Evolutionary conservation across 2,113 vertebrate genomes (phyloP).

Genomic region (Eonycteris spelaea): DNA sequence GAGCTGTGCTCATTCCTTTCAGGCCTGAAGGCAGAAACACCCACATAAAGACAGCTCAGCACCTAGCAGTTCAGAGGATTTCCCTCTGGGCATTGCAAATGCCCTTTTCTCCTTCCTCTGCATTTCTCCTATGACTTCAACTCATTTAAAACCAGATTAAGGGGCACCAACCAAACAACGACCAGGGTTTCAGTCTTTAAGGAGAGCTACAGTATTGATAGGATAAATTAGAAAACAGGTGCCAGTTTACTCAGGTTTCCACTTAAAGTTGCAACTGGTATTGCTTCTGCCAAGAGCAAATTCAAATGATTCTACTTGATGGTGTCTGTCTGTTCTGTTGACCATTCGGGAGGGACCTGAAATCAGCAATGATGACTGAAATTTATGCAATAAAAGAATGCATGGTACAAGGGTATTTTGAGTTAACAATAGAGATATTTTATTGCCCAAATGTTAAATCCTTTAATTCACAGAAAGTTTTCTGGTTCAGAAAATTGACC

Average conservation of each 20-base stretch:
- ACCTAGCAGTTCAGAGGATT: not conserved
- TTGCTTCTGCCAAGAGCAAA: not conserved
- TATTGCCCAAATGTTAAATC: not conserved
- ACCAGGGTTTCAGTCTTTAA: not conserved
- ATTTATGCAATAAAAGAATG: conserved; percentile 15
- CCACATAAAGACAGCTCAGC: not conserved
- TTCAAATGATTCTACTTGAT: not conserved
- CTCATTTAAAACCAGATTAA: not conserved
- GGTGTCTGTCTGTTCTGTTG: not conserved
- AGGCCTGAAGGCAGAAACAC: not conserved
- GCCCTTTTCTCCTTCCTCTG: not conserved
- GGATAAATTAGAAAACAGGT: not conserved
- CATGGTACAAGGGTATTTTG: not conserved
- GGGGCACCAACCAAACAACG: not conserved
- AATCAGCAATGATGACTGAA: conserved; percentile 15
- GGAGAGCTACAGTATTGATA: not conserved
- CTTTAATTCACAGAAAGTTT: conserved; percentile 29
- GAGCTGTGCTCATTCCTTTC: not conserved
- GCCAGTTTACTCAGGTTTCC: not conserved
- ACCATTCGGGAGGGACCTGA: not conserved
- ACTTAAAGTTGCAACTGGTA: not conserved
- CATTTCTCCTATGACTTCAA: not conserved
- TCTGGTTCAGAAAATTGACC: not conserved
- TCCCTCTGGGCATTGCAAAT: not conserved
- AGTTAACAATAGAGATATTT: not conserved